Evolutionary conservation across 2,888 invertebrate species (phyloP).

Genomic region (Corythucha ciliata): DNA sequence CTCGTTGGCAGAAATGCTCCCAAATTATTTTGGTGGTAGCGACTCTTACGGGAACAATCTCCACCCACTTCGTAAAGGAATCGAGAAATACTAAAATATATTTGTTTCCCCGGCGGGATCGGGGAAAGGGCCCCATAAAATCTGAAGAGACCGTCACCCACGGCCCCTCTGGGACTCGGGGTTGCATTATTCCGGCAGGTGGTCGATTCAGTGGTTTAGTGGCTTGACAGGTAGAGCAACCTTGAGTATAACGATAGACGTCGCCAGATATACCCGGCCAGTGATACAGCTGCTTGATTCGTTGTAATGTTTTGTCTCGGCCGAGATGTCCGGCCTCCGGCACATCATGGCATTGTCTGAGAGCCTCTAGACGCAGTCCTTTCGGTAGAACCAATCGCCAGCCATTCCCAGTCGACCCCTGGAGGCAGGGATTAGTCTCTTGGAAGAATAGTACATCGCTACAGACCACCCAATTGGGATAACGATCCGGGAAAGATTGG

Average conservation of each 20-base stretch:
- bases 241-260: not conserved
- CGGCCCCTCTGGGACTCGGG: not conserved
- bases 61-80: not conserved
- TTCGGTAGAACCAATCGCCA: slow-evolving; percentile 11
- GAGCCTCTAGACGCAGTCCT: not conserved
- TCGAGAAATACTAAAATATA: not conserved
- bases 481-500: slow-evolving; percentile 5
- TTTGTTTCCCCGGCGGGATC: not conserved
- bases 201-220: not conserved
- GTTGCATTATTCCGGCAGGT: slow-evolving; percentile 13
- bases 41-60: not conserved
- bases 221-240: not conserved
- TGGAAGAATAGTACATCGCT: not conserved
- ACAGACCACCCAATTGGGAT: slow-evolving; percentile 19
- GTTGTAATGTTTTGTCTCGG: slow-evolving; percentile 17
- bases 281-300: slow-evolving; percentile 3
- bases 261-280: slow-evolving; percentile 8
- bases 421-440: not conserved
- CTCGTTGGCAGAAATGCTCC: too few species aligned
- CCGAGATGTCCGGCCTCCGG: slow-evolving; percentile 20
- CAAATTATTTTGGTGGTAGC: too few species aligned
- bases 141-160: not conserved
- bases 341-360: slow-evolving; percentile 11
- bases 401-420: not conserved
- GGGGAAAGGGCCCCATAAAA: slow-evolving; percentile 3